Conservation (phyloP, 2,888 invertebrate genomes). For the Drosophila imparisetae region DNA sequence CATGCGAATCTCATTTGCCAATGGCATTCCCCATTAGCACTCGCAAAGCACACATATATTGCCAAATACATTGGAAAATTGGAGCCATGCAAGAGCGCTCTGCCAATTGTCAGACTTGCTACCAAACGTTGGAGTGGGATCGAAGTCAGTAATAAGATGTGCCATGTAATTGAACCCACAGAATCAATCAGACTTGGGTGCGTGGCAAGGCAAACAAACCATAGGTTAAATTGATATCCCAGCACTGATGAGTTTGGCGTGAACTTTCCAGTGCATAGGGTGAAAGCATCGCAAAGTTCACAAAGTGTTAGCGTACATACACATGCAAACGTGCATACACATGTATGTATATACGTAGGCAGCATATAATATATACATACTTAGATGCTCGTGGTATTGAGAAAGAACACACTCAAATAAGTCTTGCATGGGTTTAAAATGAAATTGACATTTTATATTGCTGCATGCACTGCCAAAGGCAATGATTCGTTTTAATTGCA, state of each 20-base stretch:
- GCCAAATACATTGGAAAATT: conserved; percentile 68
- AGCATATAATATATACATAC: neutral
- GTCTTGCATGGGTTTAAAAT: neutral
- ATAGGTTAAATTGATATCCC: conserved; percentile 53
- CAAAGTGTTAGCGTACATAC: conserved; percentile 5
- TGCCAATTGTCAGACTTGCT: conserved; percentile 20
- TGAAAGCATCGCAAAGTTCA: conserved; percentile 19
- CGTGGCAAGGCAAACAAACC: conserved; percentile 44
- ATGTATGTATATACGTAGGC: neutral
- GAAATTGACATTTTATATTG: neutral
- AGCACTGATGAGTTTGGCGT: conserved; percentile 25
- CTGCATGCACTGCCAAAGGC: neutral
- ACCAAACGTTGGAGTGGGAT: neutral
- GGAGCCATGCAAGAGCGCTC: conserved; percentile 16
- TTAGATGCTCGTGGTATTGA: neutral
- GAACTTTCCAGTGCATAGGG: conserved; percentile 34
- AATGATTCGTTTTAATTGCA: neutral
- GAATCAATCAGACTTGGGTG: conserved; percentile 56
- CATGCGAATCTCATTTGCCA: conserved; percentile 76
- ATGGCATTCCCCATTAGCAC: conserved; percentile 68
- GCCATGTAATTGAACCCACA: conserved; percentile 54
- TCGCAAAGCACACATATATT: conserved; percentile 64
- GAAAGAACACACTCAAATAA: neutral
- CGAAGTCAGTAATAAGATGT: conserved; percentile 36
- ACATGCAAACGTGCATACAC: neutral